These are phyloP conservation scores for Phrynocephalus vlangalii DNA, from an alignment of 2,797 vertebrate genomes.

Conservation along the genomic window DNA sequence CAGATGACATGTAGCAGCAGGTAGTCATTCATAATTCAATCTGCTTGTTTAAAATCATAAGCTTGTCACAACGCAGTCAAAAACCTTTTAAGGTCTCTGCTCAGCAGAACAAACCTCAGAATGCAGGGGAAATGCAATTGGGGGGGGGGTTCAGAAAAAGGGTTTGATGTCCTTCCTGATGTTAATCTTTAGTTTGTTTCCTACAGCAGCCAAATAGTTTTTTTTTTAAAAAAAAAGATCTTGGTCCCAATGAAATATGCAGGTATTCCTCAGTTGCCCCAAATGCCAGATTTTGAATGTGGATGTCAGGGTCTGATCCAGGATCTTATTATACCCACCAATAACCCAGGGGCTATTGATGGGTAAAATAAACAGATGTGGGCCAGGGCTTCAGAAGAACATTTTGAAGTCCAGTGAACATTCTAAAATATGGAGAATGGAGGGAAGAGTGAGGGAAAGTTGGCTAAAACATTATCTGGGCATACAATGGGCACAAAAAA, in stretches of 20 bases:
- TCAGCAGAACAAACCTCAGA: conserved; percentile 10
- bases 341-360: no score
- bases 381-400: conserved; percentile 10
- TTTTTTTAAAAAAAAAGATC: neutral
- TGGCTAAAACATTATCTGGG: neutral
- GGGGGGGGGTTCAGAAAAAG: neutral
- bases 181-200: neutral
- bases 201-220: neutral
- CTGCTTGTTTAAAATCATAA: neutral
- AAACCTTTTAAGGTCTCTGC: neutral
- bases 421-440: neutral
- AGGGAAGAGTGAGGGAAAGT: neutral
- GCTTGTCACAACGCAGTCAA: neutral
- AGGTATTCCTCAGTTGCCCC: neutral
- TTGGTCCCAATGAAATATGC: neutral
- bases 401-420: neutral
- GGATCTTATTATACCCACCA: no score
- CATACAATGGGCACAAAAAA: neutral
- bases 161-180: neutral
- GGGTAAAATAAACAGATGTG: neutral
- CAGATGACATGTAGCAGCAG: neutral
- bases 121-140: conserved; percentile 26
- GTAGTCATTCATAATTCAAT: neutral
- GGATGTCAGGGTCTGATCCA: no score
- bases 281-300: neutral